Percentiles rank a stretch among this genome's conserved stretches.
These are phyloP conservation scores for Hucho hucho DNA, from an alignment of 2,113 vertebrate genomes.

Conservation along the genomic window DNA sequence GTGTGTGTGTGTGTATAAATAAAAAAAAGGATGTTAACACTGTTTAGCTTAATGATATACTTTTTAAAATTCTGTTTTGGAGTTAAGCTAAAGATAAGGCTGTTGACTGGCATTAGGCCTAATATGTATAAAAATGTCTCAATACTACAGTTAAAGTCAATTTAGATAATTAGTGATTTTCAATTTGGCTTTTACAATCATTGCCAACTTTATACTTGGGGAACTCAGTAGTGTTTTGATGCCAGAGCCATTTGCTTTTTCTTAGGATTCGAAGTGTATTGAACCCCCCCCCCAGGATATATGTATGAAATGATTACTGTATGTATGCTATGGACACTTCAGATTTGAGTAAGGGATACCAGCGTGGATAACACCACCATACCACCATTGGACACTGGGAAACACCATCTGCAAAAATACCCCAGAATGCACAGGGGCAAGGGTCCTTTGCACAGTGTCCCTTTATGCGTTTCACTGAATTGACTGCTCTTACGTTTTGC, in stretches of 20 bases:
- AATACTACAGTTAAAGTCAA: not conserved
- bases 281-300: no score
- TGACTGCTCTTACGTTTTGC: conserved; percentile 79
- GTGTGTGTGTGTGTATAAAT: not conserved
- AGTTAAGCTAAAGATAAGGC: no score
- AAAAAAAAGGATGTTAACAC: not conserved
- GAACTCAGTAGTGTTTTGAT: not conserved
- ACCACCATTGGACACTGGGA: conserved; percentile 39
- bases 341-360: conserved; percentile 13
- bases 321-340: conserved; percentile 12
- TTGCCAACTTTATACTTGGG: not conserved
- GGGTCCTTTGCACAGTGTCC: conserved; percentile 3
- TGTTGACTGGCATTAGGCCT: not conserved
- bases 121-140: not conserved
- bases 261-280: no score
- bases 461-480: conserved; percentile 69
- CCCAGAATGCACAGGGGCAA: conserved; percentile 15
- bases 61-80: not conserved
- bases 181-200: not conserved
- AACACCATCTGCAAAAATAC: conserved; percentile 22
- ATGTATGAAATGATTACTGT: not conserved
- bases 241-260: no score
- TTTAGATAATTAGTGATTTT: no score
- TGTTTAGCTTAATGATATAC: not conserved
- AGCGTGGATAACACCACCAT: conserved; percentile 7